Evolutionary conservation across 2,888 invertebrate species (phyloP).

Genomic region (Mesorhabditis spiculigera): DNA sequence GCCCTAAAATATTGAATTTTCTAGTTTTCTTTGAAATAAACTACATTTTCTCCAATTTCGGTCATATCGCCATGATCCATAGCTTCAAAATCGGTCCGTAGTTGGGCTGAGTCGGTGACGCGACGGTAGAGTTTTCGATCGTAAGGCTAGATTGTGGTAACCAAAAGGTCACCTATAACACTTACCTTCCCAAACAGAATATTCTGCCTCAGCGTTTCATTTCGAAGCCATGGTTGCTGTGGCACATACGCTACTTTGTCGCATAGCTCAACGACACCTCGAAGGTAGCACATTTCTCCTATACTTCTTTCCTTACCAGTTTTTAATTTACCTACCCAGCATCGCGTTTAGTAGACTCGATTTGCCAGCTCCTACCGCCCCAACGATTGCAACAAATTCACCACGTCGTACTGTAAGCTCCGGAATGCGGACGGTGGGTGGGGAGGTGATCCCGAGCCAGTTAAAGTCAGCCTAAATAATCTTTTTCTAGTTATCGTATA

Average conservation of each 20-base stretch:
- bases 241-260: slow-evolving; percentile 80
- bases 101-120: slow-evolving; percentile 74
- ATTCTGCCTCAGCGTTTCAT: slow-evolving; percentile 86
- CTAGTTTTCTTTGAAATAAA: not conserved
- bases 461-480: not conserved
- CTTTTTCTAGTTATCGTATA: not conserved
- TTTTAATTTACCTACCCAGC: slow-evolving; percentile 69
- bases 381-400: slow-evolving; percentile 38
- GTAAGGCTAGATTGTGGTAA: slow-evolving; percentile 59
- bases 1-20: slow-evolving; percentile 61
- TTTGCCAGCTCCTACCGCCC: slow-evolving; percentile 60
- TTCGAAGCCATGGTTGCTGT: slow-evolving; percentile 97
- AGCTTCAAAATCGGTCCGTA: slow-evolving; percentile 84
- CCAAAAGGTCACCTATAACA: not conserved
- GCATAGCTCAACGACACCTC: slow-evolving; percentile 39
- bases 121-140: slow-evolving; percentile 65
- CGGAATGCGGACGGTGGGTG: not conserved
- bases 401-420: not conserved
- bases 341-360: slow-evolving; percentile 78
- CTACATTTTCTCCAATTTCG: slow-evolving; percentile 72
- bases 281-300: slow-evolving; percentile 67
- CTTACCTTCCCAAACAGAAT: slow-evolving; percentile 78
- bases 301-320: slow-evolving; percentile 10
- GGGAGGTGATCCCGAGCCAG: not conserved
- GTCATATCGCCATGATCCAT: slow-evolving; percentile 78